Percentiles rank a stretch among this genome's conserved stretches.
These are phyloP conservation scores for Phaethornis superciliosus DNA, from an alignment of 2,113 vertebrate species.

Conservation along the genomic window DNA sequence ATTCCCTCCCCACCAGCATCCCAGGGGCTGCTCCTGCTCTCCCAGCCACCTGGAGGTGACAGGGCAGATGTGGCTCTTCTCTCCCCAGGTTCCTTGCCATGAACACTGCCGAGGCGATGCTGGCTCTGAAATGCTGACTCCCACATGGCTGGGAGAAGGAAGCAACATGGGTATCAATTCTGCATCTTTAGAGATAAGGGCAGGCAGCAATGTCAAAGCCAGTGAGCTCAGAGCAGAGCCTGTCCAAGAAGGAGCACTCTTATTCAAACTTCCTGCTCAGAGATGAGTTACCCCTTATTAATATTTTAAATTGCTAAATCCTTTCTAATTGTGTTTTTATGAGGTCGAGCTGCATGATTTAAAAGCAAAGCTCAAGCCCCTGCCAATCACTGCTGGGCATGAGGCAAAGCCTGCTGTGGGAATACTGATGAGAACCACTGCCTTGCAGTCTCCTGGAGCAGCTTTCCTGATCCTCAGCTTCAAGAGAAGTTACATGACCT, in stretches of 20 bases:
- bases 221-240: not conserved
- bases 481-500: not conserved
- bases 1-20: fast-evolving
- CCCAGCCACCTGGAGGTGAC: not conserved
- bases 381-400: not conserved
- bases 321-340: slow-evolving; percentile 1
- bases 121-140: fast-evolving
- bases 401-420: not conserved
- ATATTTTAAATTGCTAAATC: slow-evolving; percentile 51
- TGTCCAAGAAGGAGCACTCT: fast-evolving
- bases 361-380: slow-evolving; percentile 31
- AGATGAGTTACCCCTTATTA: slow-evolving; percentile 37
- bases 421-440: not conserved
- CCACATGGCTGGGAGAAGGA: not conserved
- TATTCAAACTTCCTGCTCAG: not conserved
- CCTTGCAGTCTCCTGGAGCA: not conserved
- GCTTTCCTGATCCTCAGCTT: not conserved
- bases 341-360: slow-evolving; percentile 18
- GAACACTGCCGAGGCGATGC: not conserved
- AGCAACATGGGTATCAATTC: fast-evolving
- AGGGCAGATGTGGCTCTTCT: not conserved
- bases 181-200: not conserved
- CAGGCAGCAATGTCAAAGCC: not conserved
- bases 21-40: not conserved
- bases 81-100: not conserved